phyloP scores from a whole-genome alignment of 2,113 vertebrate genomes.

The Dolichallabes microphthalmus region DNA sequence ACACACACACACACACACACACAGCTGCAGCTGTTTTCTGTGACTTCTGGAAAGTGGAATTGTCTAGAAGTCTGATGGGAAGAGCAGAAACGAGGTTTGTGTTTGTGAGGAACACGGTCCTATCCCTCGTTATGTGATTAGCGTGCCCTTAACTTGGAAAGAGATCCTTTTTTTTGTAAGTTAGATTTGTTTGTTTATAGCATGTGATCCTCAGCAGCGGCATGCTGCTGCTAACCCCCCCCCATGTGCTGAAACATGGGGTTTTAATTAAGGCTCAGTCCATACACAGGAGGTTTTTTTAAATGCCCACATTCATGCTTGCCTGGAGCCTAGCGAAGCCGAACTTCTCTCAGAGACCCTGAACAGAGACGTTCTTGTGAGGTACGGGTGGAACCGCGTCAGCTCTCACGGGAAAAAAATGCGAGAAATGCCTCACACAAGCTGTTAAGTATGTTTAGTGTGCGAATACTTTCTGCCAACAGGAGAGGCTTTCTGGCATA shows the following conservation, averaged over 20 bases:
- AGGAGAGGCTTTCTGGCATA: constrained; percentile 30
- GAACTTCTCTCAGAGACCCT: constrained; percentile 53
- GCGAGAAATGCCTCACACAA: constrained; percentile 52
- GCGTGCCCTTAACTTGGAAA: constrained; percentile 18
- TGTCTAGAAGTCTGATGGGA: not conserved
- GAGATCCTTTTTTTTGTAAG: constrained; percentile 7
- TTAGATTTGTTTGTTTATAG: constrained; percentile 60
- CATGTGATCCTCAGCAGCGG: constrained; percentile 51
- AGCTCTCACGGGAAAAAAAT: constrained; percentile 61
- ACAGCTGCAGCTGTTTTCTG: constrained; percentile 35
- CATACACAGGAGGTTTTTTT: constrained; percentile 46
- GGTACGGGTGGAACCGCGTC: constrained; percentile 61
- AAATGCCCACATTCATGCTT: constrained; percentile 72
- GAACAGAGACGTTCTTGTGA: constrained; percentile 72
- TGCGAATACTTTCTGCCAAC: constrained; percentile 47
- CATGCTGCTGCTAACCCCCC: constrained; percentile 53
- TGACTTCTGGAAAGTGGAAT: constrained; percentile 21
- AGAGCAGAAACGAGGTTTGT: not conserved
- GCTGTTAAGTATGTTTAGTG: constrained; percentile 59
- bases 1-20: constrained; percentile 10
- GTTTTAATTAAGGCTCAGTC: constrained; percentile 59
- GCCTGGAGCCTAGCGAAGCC: constrained; percentile 60
- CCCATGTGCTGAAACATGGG: constrained; percentile 59
- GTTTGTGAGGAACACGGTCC: constrained; percentile 14
- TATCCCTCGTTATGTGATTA: constrained; percentile 39